Conservation (phyloP, 2,797 vertebrate genomes). For the Acanthornis magna region DNA sequence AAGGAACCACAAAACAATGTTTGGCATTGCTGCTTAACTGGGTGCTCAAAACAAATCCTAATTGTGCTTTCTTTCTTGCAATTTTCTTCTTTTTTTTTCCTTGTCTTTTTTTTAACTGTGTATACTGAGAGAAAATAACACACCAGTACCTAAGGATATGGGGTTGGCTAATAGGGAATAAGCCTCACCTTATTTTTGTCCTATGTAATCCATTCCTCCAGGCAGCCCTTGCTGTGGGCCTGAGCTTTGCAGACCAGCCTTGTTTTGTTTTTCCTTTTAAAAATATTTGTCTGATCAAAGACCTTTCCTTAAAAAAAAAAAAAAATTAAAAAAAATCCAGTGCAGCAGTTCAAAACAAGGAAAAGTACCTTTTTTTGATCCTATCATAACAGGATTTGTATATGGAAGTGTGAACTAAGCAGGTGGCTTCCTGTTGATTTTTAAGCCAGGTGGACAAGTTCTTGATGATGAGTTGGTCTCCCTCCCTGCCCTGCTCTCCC, state of each 20-base stretch:
- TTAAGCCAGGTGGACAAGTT: constrained; percentile 51
- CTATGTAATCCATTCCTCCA: not conserved
- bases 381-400: constrained; percentile 56
- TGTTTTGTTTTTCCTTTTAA: constrained; percentile 36
- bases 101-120: not conserved
- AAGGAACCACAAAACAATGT: not conserved
- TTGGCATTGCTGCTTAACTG: not conserved
- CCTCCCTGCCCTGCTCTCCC: not conserved
- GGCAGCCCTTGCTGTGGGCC: not conserved
- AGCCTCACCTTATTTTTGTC: not conserved
- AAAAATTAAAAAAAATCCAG: not conserved
- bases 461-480: not conserved
- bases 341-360: constrained; percentile 48
- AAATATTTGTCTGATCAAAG: constrained; percentile 53
- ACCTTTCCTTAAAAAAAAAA: not conserved
- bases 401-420: constrained; percentile 36
- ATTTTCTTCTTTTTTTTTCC: not conserved
- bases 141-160: not conserved
- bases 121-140: not conserved
- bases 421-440: constrained; percentile 65
- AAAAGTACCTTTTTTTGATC: constrained; percentile 48
- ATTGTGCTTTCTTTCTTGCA: not conserved
- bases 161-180: not conserved
- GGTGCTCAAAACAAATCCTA: not conserved
- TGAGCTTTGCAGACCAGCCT: not conserved